Conservation (phyloP, 2,888 invertebrate genomes). For the Xestia ashworthii region DNA sequence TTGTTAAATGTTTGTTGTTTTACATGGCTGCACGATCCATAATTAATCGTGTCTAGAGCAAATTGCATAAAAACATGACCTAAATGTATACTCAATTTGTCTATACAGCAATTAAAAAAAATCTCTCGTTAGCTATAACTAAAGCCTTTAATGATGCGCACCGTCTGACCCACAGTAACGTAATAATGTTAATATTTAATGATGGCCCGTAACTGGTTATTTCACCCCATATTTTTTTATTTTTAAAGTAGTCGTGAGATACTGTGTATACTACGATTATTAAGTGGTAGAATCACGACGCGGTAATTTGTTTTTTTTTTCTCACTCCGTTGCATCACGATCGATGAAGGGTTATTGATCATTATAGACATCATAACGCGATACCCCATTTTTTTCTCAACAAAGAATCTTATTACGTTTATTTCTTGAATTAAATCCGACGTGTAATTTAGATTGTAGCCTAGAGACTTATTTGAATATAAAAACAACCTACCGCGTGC, state of each 20-base stretch:
- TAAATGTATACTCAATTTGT: not conserved
- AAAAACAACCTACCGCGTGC: slow-evolving; percentile 83
- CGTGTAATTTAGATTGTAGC: slow-evolving; percentile 71
- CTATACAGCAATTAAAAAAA: slow-evolving; percentile 10
- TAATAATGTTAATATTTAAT: slow-evolving; percentile 53
- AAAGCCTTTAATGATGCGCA: slow-evolving; percentile 4
- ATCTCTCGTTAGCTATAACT: slow-evolving; percentile 9
- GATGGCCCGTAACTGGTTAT: slow-evolving; percentile 59
- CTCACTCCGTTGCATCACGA: slow-evolving; percentile 78
- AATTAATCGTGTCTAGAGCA: not conserved
- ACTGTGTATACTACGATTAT: slow-evolving; percentile 86
- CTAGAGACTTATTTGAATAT: slow-evolving; percentile 66
- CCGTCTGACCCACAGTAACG: slow-evolving; percentile 22
- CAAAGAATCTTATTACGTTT: slow-evolving; percentile 79
- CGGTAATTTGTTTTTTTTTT: slow-evolving; percentile 82
- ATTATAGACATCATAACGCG: slow-evolving; percentile 85
- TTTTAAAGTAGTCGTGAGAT: slow-evolving; percentile 90
- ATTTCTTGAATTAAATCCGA: slow-evolving; percentile 75
- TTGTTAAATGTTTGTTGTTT: no score
- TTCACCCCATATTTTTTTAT: slow-evolving; percentile 71
- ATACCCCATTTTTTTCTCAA: slow-evolving; percentile 74
- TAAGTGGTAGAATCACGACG: slow-evolving; percentile 89
- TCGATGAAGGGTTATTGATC: slow-evolving; percentile 86
- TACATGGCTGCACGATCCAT: not conserved
- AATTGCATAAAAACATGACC: not conserved